Base-by-base conservation (phyloP, 2,888 invertebrate genomes). In the Agrochola macilenta region DNA sequence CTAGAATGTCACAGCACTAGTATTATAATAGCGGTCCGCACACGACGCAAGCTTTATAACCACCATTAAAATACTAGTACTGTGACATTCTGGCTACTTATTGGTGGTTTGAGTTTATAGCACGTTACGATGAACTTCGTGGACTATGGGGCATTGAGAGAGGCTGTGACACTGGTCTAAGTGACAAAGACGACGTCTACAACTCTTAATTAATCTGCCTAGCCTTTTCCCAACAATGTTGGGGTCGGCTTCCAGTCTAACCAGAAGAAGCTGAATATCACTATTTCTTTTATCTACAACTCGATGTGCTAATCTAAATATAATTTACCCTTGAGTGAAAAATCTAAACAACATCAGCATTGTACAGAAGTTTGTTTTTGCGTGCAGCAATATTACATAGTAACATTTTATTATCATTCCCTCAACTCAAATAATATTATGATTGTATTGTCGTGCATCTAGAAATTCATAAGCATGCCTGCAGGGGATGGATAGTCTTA, bases 391-490 rank as follows among this genome's bases (percentile, higher is more conserved):
- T 20, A 30, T 68, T 7, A 11, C 11, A 14, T 39, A 30, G 20
- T 20, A 69, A 49, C 1, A 58, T 52, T 52, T 23, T 43, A 58
- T 58, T 54, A 5, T 46, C 20, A 57, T 39, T 72, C 39, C 20
- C 46, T 26, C 20, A 26, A 72, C 39, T 57, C 8, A 66, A 69
- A 54, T 61, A 63, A 60, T 58, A 20, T 14, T 35, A 58, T 58
- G 49, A 61, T 65, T 66, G 69, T 58, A 30, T 9, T 66, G 43
- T 76, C 75, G 54, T 81, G 57, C 43, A 61, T 63, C 71, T 57
- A 63, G 14, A 63, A 74, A 69, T 66, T 68, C n/a, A 26, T 60
- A 68, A 58, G 12, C 2, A 81, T 30, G 69, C 69, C 84, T 54
- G 7, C 11, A 54, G 63, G 76, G 66, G 11, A 63, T 54, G 66